Conservation (phyloP, 2,797 vertebrate genomes). For the Scarus forsteni region DNA sequence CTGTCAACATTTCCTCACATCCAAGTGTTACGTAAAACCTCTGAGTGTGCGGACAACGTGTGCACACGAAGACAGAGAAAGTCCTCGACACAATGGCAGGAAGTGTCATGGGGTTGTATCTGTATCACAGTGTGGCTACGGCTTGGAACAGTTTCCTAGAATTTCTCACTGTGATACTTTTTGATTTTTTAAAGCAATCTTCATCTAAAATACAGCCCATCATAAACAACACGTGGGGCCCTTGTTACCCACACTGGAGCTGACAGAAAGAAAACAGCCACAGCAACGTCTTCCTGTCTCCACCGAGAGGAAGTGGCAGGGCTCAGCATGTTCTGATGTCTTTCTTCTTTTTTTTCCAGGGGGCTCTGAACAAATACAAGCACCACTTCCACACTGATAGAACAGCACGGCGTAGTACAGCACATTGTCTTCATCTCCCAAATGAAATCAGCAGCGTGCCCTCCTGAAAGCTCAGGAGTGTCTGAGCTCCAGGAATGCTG, state of each 20-base stretch:
- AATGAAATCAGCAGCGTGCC: slow-evolving; percentile 43
- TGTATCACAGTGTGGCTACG: slow-evolving; percentile 29
- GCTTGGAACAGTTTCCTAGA: slow-evolving; percentile 38
- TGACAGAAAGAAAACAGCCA: slow-evolving; percentile 18
- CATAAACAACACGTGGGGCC: background rate
- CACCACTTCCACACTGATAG: slow-evolving; percentile 24
- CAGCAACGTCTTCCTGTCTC: slow-evolving; percentile 66
- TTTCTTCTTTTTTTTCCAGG: slow-evolving; percentile 12
- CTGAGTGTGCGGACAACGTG: slow-evolving; percentile 22
- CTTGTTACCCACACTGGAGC: background rate
- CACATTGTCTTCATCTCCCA: slow-evolving; percentile 35
- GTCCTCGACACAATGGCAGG: slow-evolving; percentile 74
- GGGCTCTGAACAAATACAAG: slow-evolving; percentile 40
- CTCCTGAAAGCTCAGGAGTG: slow-evolving; percentile 14
- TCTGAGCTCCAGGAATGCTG: slow-evolving; percentile 60
- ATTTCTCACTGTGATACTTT: background rate
- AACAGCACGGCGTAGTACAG: slow-evolving; percentile 14
- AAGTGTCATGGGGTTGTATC: slow-evolving; percentile 66
- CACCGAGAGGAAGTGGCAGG: slow-evolving; percentile 61
- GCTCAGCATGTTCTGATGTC: slow-evolving; percentile 61
- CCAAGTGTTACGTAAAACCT: slow-evolving; percentile 45
- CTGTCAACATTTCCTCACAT: background rate
- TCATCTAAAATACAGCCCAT: background rate
- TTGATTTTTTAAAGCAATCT: too few species aligned
- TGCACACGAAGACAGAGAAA: slow-evolving; percentile 49